Percentiles rank a stretch among this genome's conserved stretches.
phyloP scores from a whole-genome alignment of 2,888 invertebrate species.

The Colostygia pectinataria region DNA sequence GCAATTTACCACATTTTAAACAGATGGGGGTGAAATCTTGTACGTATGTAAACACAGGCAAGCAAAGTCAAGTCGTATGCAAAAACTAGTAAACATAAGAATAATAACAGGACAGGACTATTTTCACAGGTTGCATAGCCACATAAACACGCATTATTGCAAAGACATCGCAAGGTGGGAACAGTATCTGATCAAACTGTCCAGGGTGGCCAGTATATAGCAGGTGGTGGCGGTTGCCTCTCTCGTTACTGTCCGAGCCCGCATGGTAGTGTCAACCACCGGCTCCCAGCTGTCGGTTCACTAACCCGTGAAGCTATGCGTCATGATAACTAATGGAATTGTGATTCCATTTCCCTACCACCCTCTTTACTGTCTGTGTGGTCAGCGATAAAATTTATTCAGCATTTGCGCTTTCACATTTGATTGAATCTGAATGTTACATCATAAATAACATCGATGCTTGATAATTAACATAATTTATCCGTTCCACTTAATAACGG shows the following conservation, averaged over 20 bases:
- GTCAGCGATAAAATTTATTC: conserved; percentile 24
- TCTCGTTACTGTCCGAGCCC: conserved; percentile 41
- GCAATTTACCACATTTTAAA: too few species aligned
- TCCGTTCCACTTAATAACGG: conserved; percentile 42
- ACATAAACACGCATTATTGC: conserved; percentile 1
- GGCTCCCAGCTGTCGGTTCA: conserved; percentile 66
- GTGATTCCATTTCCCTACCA: conserved; percentile 39
- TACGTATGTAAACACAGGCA: too few species aligned
- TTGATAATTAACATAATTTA: conserved; percentile 48
- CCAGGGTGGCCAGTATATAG: conserved; percentile 26
- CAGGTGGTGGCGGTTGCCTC: conserved; percentile 37
- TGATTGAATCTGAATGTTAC: too few species aligned
- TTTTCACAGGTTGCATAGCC: too few species aligned
- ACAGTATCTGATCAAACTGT: conserved; percentile 31
- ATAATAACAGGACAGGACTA: too few species aligned
- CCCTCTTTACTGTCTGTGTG: conserved; percentile 30
- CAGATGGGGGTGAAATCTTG: too few species aligned
- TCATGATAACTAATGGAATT: conserved; percentile 49
- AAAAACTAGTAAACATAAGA: too few species aligned
- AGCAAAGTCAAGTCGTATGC: too few species aligned
- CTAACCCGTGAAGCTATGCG: conserved; percentile 55
- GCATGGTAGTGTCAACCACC: conserved; percentile 43
- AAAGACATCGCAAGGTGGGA: conserved; percentile 29
- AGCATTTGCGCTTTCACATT: conserved; percentile 8
- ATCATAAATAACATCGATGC: conserved; percentile 39